These are phyloP conservation scores for Rhadina sibilatrix DNA, from an alignment of 2,113 vertebrate species.

Conservation along the genomic window DNA sequence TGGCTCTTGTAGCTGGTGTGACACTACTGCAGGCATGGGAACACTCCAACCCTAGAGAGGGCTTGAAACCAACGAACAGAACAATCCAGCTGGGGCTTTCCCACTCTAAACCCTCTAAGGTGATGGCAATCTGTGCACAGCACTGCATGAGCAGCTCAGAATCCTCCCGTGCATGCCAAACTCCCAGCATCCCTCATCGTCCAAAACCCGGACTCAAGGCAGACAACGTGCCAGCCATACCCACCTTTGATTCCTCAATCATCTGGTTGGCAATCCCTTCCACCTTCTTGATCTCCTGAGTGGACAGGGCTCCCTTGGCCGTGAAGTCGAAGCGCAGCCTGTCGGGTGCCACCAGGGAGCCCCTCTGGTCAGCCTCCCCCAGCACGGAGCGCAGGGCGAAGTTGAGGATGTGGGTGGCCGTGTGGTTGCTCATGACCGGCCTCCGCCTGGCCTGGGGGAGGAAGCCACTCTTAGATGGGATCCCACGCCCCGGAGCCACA, in stretches of 20 bases:
- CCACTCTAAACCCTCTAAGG: not conserved
- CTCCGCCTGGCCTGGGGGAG: constrained; percentile 81
- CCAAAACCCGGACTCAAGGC: not conserved
- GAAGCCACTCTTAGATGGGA: not conserved
- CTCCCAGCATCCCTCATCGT: not conserved
- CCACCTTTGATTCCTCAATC: constrained; percentile 89
- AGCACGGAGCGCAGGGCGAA: constrained; percentile 89
- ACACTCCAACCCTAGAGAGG: not conserved
- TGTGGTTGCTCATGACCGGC: constrained; percentile 97
- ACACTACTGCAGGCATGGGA: not conserved
- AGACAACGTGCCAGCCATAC: accelerated
- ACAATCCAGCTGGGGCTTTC: not conserved
- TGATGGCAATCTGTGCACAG: not conserved
- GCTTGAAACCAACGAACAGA: not conserved
- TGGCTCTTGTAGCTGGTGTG: not conserved
- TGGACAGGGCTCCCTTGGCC: constrained; percentile 91
- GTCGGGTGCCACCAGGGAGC: constrained; percentile 91
- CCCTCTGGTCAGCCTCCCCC: constrained; percentile 94
- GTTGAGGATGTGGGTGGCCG: constrained; percentile 95
- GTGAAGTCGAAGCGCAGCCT: constrained; percentile 96
- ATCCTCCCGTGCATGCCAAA: not conserved
- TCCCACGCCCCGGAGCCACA: accelerated
- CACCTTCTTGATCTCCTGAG: constrained; percentile 81
- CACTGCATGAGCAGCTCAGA: not conserved
- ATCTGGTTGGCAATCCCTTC: constrained; percentile 86